A percentile compares a stretch with the other conserved stretches of the same genome.
These are phyloP conservation scores for Brenthis daphne DNA, from an alignment of 2,888 invertebrate genomes.

Conservation along the genomic window DNA sequence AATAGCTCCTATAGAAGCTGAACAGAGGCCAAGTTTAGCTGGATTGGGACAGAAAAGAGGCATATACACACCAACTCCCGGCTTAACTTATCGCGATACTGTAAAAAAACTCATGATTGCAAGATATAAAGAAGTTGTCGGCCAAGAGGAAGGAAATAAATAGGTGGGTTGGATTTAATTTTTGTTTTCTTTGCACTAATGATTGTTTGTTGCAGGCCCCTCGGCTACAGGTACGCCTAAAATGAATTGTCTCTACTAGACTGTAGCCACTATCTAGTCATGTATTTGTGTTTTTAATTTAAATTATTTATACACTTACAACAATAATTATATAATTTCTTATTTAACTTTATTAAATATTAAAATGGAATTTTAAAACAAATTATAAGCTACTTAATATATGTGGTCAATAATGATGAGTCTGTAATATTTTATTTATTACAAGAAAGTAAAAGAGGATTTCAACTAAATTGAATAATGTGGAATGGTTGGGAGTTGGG, in stretches of 20 bases:
- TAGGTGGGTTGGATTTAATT: slow-evolving; percentile 65
- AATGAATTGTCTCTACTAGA: not conserved
- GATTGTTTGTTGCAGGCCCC: slow-evolving; percentile 53
- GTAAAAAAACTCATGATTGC: slow-evolving; percentile 95
- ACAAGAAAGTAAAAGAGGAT: not conserved
- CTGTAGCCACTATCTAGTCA: no score
- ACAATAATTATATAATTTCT: not conserved
- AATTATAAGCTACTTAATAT: not conserved
- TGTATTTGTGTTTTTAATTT: slow-evolving; percentile 5
- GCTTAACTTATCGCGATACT: slow-evolving; percentile 93
- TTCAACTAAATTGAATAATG: slow-evolving; percentile 6
- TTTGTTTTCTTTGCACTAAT: slow-evolving; percentile 40
- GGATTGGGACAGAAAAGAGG: slow-evolving; percentile 93
- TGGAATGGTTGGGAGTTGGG: slow-evolving; percentile 23
- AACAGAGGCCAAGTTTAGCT: slow-evolving; percentile 85
- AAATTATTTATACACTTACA: not conserved
- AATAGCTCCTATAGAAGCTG: slow-evolving; percentile 94
- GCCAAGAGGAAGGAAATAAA: slow-evolving; percentile 76
- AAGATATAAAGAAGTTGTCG: slow-evolving; percentile 90
- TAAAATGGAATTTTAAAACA: no score
- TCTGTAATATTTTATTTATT: not conserved
- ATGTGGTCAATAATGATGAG: slow-evolving; percentile 5
- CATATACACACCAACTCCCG: slow-evolving; percentile 89
- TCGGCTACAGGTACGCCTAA: slow-evolving; percentile 56
- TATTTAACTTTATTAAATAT: no score